Evolutionary conservation across 2,113 vertebrate genomes (phyloP).

Genomic region (Brienomyrus brachyistius): DNA sequence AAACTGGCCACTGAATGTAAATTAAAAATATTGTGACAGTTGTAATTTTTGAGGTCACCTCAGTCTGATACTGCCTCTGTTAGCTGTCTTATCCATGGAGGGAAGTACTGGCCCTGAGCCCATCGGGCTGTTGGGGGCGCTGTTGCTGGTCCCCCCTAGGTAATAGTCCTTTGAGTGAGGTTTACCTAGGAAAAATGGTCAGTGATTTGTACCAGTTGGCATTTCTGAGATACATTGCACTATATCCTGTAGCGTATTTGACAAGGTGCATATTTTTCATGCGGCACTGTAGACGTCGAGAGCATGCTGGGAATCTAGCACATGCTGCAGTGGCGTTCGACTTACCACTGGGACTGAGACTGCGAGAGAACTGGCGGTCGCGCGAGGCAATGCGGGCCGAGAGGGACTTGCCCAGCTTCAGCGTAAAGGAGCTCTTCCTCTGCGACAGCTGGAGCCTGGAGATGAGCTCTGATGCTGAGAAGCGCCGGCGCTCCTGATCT

Average conservation of each 20-base stretch:
- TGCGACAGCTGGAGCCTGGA: constrained; percentile 76
- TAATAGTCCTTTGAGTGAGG: constrained; percentile 47
- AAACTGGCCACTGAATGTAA: neutral
- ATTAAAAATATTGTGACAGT: neutral
- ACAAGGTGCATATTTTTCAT: neutral
- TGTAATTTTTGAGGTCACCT: constrained; percentile 42
- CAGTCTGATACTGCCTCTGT: constrained; percentile 54
- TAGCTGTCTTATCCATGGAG: constrained; percentile 50
- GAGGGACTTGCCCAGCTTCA: constrained; percentile 72
- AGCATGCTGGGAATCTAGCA: neutral
- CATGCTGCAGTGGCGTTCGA: neutral
- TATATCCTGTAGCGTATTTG: neutral
- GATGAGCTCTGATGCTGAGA: constrained; percentile 81
- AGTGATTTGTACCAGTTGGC: neutral
- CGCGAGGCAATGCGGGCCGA: constrained; percentile 61
- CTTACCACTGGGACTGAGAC: constrained; percentile 53
- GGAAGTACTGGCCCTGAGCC: constrained; percentile 47
- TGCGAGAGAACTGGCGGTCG: constrained; percentile 50
- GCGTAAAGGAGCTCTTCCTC: constrained; percentile 67
- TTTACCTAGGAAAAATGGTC: constrained; percentile 44
- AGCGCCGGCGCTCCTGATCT: constrained; percentile 74
- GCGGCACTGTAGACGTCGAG: neutral
- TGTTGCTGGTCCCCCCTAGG: constrained; percentile 57
- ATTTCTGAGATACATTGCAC: neutral
- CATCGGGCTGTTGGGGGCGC: constrained; percentile 56